Conservation (phyloP, 2,797 vertebrate genomes). For the Nasua narica region DNA sequence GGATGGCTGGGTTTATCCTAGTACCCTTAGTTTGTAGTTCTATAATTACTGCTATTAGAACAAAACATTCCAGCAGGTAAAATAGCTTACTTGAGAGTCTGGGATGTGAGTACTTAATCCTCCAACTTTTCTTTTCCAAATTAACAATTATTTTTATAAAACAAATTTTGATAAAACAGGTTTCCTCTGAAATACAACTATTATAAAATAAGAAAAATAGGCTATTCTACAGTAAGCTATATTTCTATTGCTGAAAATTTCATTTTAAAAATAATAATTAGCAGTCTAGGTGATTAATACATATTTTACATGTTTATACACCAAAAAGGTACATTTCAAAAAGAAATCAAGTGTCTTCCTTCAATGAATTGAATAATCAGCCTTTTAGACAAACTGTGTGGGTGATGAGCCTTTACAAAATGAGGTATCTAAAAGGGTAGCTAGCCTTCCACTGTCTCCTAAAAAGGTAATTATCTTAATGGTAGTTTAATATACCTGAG, state of each 20-base stretch:
- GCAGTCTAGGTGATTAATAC: not conserved
- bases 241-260: not conserved
- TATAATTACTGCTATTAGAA: not conserved
- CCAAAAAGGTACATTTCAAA: not conserved
- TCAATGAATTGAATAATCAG: not conserved
- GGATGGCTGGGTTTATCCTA: not conserved
- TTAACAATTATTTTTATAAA: not conserved
- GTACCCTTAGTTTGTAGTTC: not conserved
- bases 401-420: not conserved
- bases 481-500: not conserved
- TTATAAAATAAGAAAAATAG: not conserved
- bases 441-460: not conserved
- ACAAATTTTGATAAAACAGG: not conserved
- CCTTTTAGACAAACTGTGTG: not conserved
- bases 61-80: not conserved
- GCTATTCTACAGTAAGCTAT: not conserved
- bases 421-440: not conserved
- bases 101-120: not conserved
- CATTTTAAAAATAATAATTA: not conserved
- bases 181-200: not conserved
- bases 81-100: not conserved
- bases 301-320: not conserved
- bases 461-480: not conserved
- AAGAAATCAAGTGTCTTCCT: not conserved
- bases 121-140: not conserved